phyloP scores from a whole-genome alignment of 2,797 vertebrate genomes.

The Picus viridis region DNA sequence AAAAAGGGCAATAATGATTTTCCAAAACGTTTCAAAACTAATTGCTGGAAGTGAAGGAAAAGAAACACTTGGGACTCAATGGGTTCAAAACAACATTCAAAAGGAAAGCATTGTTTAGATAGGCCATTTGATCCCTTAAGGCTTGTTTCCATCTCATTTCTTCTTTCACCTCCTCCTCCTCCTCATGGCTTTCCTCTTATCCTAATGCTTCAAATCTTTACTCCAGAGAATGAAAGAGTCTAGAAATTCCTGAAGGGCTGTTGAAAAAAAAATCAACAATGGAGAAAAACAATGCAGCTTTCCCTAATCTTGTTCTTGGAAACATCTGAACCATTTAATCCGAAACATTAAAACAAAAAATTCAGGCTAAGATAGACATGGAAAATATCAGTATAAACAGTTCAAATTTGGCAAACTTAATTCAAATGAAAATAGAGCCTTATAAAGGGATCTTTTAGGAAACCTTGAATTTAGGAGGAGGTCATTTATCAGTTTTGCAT shows the following conservation, averaged over 20 bases:
- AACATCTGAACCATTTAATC: conserved; percentile 53
- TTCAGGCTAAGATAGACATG: conserved; percentile 40
- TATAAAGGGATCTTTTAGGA: conserved; percentile 26
- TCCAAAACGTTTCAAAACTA: neutral
- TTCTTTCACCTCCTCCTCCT: conserved; percentile 19
- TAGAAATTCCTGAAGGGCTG: conserved; percentile 12
- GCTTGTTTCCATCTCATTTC: conserved; percentile 43
- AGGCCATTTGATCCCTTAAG: neutral
- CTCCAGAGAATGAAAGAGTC: conserved; percentile 39
- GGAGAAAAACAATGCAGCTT: conserved; percentile 41
- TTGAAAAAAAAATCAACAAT: conserved; percentile 30
- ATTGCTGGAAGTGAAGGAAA: neutral
- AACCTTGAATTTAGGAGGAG: neutral
- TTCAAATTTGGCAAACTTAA: conserved; percentile 45
- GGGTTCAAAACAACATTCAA: conserved; percentile 4
- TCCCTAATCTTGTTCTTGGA: conserved; percentile 60
- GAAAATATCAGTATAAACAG: conserved; percentile 42
- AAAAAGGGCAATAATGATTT: neutral
- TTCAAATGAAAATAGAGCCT: conserved; percentile 20
- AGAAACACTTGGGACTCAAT: neutral
- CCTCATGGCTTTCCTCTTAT: neutral
- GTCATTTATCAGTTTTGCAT: neutral
- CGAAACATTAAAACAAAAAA: conserved; percentile 60
- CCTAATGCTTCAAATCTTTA: conserved; percentile 21
- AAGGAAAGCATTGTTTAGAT: neutral